Evolutionary conservation across 2,113 vertebrate genomes (phyloP).

Genomic region (Pimephales promelas): DNA sequence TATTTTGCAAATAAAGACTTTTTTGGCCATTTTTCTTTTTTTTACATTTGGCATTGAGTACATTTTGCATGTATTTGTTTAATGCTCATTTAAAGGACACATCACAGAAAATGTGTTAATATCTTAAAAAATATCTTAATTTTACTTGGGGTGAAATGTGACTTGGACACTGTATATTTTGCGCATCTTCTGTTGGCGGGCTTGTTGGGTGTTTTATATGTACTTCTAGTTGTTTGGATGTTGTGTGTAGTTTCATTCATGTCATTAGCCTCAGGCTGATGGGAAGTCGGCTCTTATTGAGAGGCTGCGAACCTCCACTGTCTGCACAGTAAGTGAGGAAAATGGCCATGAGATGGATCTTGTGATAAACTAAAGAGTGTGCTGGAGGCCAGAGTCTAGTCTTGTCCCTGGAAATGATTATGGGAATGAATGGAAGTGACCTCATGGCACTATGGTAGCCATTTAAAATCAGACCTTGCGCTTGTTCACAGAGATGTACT

Average conservation of each 20-base stretch:
- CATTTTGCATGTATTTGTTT: background rate
- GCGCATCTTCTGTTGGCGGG: background rate
- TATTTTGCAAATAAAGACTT: background rate
- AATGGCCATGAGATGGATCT: constrained; percentile 13
- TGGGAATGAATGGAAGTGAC: constrained; percentile 61
- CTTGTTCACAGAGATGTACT: background rate
- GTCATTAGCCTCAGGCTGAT: background rate
- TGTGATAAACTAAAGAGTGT: constrained; percentile 4
- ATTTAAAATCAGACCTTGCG: background rate
- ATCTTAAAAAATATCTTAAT: background rate
- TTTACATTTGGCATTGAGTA: too few relatives aligned
- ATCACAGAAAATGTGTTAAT: background rate
- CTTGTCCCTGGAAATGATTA: constrained; percentile 69
- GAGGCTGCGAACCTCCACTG: constrained; percentile 15
- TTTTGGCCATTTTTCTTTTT: background rate
- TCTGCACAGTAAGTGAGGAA: background rate
- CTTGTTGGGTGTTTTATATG: background rate
- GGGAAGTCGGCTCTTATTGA: background rate
- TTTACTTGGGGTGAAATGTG: background rate
- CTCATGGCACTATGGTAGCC: background rate
- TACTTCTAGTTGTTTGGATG: background rate
- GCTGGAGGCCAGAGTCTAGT: constrained; percentile 55
- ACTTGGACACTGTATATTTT: background rate
- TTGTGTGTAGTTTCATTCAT: background rate
- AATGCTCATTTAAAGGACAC: background rate